These are phyloP conservation scores for Calcarius lapponicus DNA, from an alignment of 2,797 vertebrate genomes.

Conservation along the genomic window DNA sequence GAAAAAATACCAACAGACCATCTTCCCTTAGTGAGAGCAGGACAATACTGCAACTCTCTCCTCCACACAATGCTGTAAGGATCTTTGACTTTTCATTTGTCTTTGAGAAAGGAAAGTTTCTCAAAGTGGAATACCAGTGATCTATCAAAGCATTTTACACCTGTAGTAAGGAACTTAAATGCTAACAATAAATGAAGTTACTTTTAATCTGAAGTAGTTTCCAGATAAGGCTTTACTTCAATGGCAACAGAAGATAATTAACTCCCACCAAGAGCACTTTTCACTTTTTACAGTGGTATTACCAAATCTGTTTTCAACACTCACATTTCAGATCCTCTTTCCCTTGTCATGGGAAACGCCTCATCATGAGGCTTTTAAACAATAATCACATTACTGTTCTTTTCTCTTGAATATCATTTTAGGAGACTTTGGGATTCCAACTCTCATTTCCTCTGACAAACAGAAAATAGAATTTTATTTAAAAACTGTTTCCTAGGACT, in stretches of 20 bases:
- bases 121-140: neutral
- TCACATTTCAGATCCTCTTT: neutral
- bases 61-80: neutral
- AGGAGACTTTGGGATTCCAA: neutral
- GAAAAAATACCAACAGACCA: neutral
- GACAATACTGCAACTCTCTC: neutral
- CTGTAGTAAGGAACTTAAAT: neutral
- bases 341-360: neutral
- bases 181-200: neutral
- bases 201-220: neutral
- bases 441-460: neutral
- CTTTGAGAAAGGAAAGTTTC: neutral
- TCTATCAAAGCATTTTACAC: neutral
- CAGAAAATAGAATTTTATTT: neutral
- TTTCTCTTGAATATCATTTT: neutral
- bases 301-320: neutral
- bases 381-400: neutral
- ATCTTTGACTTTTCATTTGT: neutral
- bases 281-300: neutral
- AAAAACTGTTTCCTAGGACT: neutral
- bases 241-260: neutral
- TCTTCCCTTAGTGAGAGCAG: neutral
- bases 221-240: neutral
- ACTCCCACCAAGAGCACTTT: neutral
- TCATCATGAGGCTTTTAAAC: neutral